Evolutionary conservation across 2,113 vertebrate species (phyloP).

Genomic region (Echinops telfairi): DNA sequence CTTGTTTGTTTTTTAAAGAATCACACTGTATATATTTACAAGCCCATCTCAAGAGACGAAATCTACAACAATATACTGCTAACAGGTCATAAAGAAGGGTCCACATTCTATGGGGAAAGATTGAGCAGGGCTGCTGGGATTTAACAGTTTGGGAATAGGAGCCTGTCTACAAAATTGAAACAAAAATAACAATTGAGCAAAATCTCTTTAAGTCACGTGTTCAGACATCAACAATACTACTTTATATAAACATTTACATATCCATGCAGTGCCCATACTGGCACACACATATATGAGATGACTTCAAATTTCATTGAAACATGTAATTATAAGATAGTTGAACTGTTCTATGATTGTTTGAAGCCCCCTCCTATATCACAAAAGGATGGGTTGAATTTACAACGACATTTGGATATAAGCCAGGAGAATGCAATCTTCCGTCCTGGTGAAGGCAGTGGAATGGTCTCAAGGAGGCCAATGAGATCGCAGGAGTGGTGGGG

Average conservation of each 20-base stretch:
- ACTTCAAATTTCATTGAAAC: too few species aligned
- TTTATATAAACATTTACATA: too few species aligned
- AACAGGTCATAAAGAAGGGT: not conserved
- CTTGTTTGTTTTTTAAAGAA: too few species aligned
- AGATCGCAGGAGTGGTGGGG: too few species aligned
- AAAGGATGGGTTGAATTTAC: not conserved
- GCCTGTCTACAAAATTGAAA: not conserved
- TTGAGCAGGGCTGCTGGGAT: not conserved
- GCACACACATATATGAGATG: too few species aligned
- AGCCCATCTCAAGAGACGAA: too few species aligned
- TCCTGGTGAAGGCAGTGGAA: not conserved
- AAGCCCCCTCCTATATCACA: not conserved
- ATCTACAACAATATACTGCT: too few species aligned
- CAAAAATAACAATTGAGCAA: constrained; percentile 11
- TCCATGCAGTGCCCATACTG: too few species aligned
- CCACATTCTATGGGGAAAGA: not conserved
- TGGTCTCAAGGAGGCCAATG: not conserved
- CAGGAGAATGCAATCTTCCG: accelerated
- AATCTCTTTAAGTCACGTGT: not conserved
- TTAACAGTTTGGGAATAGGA: not conserved
- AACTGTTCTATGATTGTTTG: not conserved
- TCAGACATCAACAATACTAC: not conserved
- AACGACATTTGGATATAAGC: not conserved
- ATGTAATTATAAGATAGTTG: too few species aligned
- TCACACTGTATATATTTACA: too few species aligned